Conservation (phyloP, 2,888 invertebrate species). For the Tenthredo livida region DNA sequence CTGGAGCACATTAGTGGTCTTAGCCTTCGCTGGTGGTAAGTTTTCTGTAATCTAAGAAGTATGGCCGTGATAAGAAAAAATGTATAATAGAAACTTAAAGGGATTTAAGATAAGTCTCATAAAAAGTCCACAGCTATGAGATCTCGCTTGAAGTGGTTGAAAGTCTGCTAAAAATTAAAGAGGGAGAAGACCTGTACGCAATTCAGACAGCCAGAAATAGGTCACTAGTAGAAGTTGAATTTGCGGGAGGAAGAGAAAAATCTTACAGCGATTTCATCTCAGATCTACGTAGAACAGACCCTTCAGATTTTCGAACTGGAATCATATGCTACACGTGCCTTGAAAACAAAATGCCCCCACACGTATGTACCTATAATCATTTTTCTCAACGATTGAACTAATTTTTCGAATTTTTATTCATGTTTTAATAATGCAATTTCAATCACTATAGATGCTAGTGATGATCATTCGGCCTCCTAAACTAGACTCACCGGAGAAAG, state of each 20-base stretch:
- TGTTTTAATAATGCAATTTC: not conserved
- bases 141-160: not conserved
- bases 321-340: not conserved
- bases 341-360: not conserved
- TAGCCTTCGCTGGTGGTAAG: conserved; percentile 15
- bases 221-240: not conserved
- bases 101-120: not conserved
- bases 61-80: not conserved
- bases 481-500: no score
- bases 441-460: not conserved
- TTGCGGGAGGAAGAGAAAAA: not conserved
- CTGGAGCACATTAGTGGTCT: not conserved
- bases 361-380: not conserved
- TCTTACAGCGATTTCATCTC: not conserved
- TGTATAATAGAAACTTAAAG: not conserved
- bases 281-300: not conserved
- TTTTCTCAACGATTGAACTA: not conserved
- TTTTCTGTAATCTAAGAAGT: conserved; percentile 12
- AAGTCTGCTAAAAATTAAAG: not conserved
- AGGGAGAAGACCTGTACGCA: not conserved
- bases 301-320: not conserved
- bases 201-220: not conserved
- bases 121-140: not conserved
- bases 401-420: not conserved
- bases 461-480: conserved; percentile 3